These are phyloP conservation scores for Noctua fimbriata DNA, from an alignment of 2,888 invertebrate genomes.

Conservation along the genomic window DNA sequence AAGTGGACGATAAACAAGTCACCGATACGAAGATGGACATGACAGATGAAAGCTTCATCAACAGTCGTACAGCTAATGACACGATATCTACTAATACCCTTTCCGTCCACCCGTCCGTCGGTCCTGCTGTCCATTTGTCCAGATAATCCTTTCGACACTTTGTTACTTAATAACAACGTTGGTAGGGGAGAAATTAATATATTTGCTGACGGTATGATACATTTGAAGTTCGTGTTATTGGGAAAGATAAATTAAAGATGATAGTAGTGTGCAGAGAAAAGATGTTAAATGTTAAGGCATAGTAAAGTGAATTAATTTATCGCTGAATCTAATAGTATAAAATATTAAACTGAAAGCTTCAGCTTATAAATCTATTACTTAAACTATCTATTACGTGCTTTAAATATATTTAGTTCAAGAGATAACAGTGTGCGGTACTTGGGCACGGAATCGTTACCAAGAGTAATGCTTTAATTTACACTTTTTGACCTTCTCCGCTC, in stretches of 20 bases:
- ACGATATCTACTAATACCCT: conserved; percentile 67
- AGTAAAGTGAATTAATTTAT: not conserved
- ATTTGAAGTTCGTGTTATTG: conserved; percentile 15
- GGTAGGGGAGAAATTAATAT: conserved; percentile 66
- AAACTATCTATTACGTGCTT: not conserved
- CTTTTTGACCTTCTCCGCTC: no score
- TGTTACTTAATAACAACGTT: conserved; percentile 65
- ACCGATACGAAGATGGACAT: conserved; percentile 25
- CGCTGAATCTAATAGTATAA: not conserved
- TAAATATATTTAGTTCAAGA: not conserved
- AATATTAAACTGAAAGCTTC: not conserved
- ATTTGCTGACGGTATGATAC: conserved; percentile 48
- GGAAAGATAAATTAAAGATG: conserved; percentile 5
- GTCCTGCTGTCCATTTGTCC: conserved; percentile 65
- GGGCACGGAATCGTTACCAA: not conserved
- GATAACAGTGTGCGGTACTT: not conserved
- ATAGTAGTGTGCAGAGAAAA: not conserved
- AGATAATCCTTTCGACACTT: conserved; percentile 71
- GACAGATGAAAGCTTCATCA: conserved; percentile 47
- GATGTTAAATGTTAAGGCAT: not conserved
- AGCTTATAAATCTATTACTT: not conserved
- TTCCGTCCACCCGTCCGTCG: conserved; percentile 33
- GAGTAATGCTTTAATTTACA: not conserved
- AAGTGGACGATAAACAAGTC: conserved; percentile 26
- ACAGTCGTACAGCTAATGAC: conserved; percentile 50